Evolutionary conservation across 1,140 invertebrate species (phyloP).

Genomic region (Andrena cerasifolii): DNA sequence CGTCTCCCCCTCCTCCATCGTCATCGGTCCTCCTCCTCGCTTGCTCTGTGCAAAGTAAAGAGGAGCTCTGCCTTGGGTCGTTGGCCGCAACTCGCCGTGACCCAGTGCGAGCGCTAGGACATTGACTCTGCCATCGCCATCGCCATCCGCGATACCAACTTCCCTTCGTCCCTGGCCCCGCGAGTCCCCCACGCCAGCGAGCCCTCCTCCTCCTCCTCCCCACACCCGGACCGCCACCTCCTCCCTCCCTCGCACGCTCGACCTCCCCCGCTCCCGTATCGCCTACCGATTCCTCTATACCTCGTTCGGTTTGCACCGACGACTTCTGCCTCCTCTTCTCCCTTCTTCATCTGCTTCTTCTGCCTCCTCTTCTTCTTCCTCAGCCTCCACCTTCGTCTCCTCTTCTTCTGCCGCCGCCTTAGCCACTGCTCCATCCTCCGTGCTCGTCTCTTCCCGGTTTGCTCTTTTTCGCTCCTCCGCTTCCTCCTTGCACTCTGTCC

Average conservation of each 20-base stretch:
- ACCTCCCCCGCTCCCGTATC: slow-evolving; percentile 78
- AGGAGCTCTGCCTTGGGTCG: slow-evolving; percentile 79
- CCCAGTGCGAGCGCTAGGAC: slow-evolving; percentile 82
- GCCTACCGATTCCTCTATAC: slow-evolving; percentile 78
- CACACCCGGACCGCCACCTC: slow-evolving; percentile 51
- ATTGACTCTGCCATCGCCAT: slow-evolving; percentile 83
- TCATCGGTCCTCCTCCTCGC: slow-evolving; percentile 48
- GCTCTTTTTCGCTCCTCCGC: slow-evolving; percentile 58
- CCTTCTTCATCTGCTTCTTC: neutral
- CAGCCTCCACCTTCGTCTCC: slow-evolving; percentile 6
- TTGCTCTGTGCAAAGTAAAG: slow-evolving; percentile 80
- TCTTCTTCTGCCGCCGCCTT: slow-evolving; percentile 27
- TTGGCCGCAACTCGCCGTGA: slow-evolving; percentile 82
- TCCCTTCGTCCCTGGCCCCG: slow-evolving; percentile 51
- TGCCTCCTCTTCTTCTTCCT: neutral
- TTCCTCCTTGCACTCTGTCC: slow-evolving; percentile 60
- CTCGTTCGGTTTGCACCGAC: slow-evolving; percentile 71
- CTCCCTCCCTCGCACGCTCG: slow-evolving; percentile 68
- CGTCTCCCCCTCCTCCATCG: neutral
- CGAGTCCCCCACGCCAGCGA: slow-evolving; percentile 55
- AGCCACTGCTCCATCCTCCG: slow-evolving; percentile 21
- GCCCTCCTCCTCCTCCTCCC: slow-evolving; percentile 51
- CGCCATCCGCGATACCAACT: slow-evolving; percentile 81
- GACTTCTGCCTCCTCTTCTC: slow-evolving; percentile 20
- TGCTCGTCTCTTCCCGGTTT: slow-evolving; percentile 39